Evolutionary conservation across 2,797 vertebrate genomes (phyloP).

Genomic region (Bryconaethiops microstoma): DNA sequence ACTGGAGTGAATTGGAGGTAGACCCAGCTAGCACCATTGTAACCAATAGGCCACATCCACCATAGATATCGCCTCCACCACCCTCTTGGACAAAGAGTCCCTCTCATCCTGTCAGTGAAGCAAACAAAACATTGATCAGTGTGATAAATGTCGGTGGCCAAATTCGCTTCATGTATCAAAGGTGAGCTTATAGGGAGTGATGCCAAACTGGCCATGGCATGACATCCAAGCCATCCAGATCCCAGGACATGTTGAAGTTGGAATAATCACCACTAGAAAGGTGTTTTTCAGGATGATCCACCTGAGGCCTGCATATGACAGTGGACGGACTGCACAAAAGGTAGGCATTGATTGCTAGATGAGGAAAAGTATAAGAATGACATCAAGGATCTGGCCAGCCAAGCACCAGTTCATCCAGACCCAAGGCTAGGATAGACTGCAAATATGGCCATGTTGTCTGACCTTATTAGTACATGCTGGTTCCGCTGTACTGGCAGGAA

Average conservation of each 20-base stretch:
- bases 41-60: neutral
- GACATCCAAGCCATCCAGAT: neutral
- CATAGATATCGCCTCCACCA: neutral
- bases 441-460: neutral
- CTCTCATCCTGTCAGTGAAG: neutral
- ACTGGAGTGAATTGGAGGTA: neutral
- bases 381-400: neutral
- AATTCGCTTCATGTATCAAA: neutral
- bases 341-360: neutral
- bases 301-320: neutral
- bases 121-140: neutral
- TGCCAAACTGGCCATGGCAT: constrained; percentile 3
- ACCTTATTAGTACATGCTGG: neutral
- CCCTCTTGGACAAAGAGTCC: neutral
- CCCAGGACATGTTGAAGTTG: neutral
- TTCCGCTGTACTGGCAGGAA: neutral
- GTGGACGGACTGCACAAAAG: constrained; percentile 3
- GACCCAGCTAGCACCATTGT: neutral
- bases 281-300: neutral
- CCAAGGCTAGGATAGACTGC: neutral
- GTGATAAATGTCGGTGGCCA: neutral
- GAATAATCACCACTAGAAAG: neutral
- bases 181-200: neutral
- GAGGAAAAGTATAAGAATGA: neutral
- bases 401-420: neutral